Evolutionary conservation across 2,797 vertebrate species (phyloP), one percentile per base, ranked within the genome.

Genomic region (Sebastes goodei): DNA sequence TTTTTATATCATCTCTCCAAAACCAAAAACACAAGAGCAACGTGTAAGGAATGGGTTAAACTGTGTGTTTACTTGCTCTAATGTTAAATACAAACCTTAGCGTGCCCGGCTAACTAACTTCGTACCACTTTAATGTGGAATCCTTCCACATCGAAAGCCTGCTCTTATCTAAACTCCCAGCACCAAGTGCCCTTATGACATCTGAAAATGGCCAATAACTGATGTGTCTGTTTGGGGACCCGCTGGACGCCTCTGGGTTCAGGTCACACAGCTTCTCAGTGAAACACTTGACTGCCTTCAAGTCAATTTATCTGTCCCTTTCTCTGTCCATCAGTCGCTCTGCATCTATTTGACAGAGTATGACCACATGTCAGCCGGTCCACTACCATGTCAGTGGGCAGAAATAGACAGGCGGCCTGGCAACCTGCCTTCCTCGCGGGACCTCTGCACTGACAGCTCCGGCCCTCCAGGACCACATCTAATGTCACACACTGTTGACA

Each of bases 401-500:
- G 88, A 93, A 92, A 93, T 80, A 92, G 91, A 93, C 93, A 92
- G 81, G 88, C 88, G 64, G 77, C 85, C 85, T 80, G 86, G 88
- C 86, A 92, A 92, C 89, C 90, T 90, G 83, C 87, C 77, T 35
- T 81, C 86, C 92, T 92, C 90, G 2, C 2, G 82, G 85, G 92
- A 71, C 86, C 83, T 83, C 83, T 2, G 74, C 71, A 25, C 84
- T 94, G 94, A 94, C 94, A 94, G 93, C 89, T 93, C 89, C 0
- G 52, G 63, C 74, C 92, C 92, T 88, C 30, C 80, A 87, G 92
- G 89, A 90, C 87, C 87, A 88, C 89, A 81, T 90, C 89, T 91
- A 85, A 91, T 93, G 92, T 90, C 92, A 93, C 89, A 88, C 77
- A 71, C 86, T 88, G 87, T 90, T 88, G 92, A 90, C 93, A 92